Evolutionary conservation across 2,797 vertebrate genomes (phyloP).

Genomic region (Scyliorhinus canicula): DNA sequence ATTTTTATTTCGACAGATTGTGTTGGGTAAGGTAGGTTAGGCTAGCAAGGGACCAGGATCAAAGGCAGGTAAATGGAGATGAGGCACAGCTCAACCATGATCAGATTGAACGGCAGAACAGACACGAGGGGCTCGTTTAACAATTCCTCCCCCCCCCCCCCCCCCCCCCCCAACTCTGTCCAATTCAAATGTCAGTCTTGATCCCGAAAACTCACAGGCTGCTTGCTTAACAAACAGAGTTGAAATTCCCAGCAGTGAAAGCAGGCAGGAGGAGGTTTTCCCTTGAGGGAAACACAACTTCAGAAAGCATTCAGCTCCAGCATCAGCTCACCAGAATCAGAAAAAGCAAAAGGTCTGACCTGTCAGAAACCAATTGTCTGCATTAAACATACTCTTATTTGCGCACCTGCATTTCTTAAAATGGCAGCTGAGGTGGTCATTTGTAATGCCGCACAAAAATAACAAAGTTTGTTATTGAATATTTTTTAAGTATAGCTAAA

Average conservation of each 20-base stretch:
- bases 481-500: background rate
- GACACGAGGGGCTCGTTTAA: background rate
- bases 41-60: background rate
- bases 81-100: background rate
- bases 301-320: background rate
- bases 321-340: background rate
- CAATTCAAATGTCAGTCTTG: background rate
- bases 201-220: background rate
- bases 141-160: background rate
- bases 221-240: background rate
- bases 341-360: background rate
- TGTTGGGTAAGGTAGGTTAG: background rate
- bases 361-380: background rate
- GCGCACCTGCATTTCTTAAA: slow-evolving; percentile 19
- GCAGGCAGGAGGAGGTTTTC: background rate
- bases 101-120: background rate
- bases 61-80: background rate
- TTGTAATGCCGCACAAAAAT: background rate
- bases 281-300: background rate
- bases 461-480: background rate
- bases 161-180: too few relatives aligned
- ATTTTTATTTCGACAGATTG: background rate
- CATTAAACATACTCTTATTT: background rate
- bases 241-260: background rate
- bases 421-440: background rate